phyloP scores from a whole-genome alignment of 2,797 vertebrate species.

The Thamnophis elegans region DNA sequence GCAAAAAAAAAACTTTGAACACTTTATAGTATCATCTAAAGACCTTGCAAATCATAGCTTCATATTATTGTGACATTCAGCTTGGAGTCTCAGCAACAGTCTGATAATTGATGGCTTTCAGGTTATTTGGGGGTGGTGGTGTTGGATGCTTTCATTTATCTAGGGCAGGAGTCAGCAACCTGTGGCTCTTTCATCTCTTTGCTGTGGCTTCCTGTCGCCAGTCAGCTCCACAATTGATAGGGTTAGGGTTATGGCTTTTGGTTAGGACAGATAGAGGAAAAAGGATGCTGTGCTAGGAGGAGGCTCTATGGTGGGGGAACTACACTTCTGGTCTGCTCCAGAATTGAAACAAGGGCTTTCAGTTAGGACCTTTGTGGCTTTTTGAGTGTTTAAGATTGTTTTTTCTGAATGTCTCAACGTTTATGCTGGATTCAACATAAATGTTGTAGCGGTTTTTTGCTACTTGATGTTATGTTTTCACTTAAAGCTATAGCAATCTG shows the following conservation, averaged over 20 bases:
- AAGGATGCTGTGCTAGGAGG: too few species aligned
- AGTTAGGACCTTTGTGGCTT: too few species aligned
- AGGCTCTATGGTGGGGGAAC: too few species aligned
- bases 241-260: too few species aligned
- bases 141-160: slow-evolving; percentile 38
- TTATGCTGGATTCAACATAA: slow-evolving; percentile 51
- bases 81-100: slow-evolving; percentile 43
- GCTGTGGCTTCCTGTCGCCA: too few species aligned
- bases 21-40: background rate
- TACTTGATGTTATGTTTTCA: slow-evolving; percentile 59
- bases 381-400: background rate
- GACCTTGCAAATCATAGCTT: slow-evolving; percentile 36
- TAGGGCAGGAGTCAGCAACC: background rate
- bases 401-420: slow-evolving; percentile 53
- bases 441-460: slow-evolving; percentile 38
- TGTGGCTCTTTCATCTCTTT: too few species aligned
- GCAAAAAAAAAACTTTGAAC: slow-evolving; percentile 23
- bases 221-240: too few species aligned
- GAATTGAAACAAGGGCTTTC: too few species aligned
- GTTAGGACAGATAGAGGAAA: too few species aligned
- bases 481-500: slow-evolving; percentile 46
- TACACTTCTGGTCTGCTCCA: too few species aligned
- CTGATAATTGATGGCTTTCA: slow-evolving; percentile 35
- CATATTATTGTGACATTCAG: slow-evolving; percentile 18
- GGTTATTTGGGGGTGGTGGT: background rate